Evolutionary conservation across 2,113 vertebrate species (phyloP).

Genomic region (Perca schrenkii): DNA sequence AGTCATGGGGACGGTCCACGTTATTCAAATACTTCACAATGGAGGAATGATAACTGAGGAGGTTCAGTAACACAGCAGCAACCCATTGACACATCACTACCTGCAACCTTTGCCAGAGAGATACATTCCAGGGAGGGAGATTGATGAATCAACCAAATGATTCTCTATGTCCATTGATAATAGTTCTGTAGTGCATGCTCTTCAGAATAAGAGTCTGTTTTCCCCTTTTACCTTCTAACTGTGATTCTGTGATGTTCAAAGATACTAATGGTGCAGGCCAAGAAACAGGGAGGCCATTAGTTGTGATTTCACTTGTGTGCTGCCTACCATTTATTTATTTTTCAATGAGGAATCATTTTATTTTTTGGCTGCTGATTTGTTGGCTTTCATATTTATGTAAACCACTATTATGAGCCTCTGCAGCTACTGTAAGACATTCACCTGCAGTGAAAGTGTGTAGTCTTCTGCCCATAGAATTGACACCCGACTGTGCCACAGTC

Average conservation of each 20-base stretch:
- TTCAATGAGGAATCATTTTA: background rate
- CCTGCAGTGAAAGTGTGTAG: conserved; percentile 99
- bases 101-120: conserved; percentile 43
- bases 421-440: conserved; percentile 63
- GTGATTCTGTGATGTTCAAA: background rate
- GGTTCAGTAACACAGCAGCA: conserved; percentile 35
- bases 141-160: conserved; percentile 35
- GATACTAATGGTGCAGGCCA: background rate
- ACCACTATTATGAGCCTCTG: background rate
- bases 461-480: conserved; percentile 99
- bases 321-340: conserved; percentile 1
- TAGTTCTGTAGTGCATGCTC: background rate
- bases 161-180: conserved; percentile 26
- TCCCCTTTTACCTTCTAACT: background rate
- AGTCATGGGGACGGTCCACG: conserved; percentile 24
- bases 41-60: conserved; percentile 39
- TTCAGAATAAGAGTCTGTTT: conserved; percentile 18
- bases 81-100: conserved; percentile 35
- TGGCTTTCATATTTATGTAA: background rate
- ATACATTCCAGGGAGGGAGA: conserved; percentile 8
- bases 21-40: conserved; percentile 53
- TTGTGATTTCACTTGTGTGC: background rate
- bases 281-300: background rate
- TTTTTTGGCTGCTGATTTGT: background rate
- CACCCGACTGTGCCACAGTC: conserved; percentile 96